Evolutionary conservation across 2,113 vertebrate genomes (phyloP), one percentile per base, ranked within the genome.

Genomic region (Tupaia chinensis): DNA sequence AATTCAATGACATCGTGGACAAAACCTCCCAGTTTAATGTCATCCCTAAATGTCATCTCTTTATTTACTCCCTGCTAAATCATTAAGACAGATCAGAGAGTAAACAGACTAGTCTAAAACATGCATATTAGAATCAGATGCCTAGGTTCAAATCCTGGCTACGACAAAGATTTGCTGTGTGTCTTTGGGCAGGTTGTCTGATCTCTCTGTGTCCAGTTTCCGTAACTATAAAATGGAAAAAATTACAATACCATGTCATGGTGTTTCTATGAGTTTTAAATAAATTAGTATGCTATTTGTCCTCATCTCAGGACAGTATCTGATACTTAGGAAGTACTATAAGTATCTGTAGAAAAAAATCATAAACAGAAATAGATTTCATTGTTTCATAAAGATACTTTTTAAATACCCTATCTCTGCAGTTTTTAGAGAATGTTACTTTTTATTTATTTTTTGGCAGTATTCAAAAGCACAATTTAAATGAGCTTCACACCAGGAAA

Each of bases 321-420:
- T 32, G 23, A 69, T 22, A 69, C 83, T 54, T 29, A 65, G 32
- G 22, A 66, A 73, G 11, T 44, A 9, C 27, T 58, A 16, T 58
- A 91, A 84, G 63, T 60, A 32, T 66, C 80, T 66, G 16, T 32
- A n/a, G 32, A 53, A 92, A 91, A 44, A 92, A 85, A 77, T 77
- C 11, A 85, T 15, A 83, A 79, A 70, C 1, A 85, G 44, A 10
- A 81, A 73, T n/a, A 54, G 11, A 5, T 1, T 60, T 61, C 76
- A 80, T 20, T 61, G 23, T 68, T 85, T 93, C 66, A 70, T 7
- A 5, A 83, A 70, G 20, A 70, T 32, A 63, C 3, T 32, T 60
- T 68, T 77, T 78, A 15, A 69, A 86, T 56, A 53, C 16, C n/a
- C 58, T 32, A 70, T 91, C 44, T 78, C 12, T 77, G 44, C 44